Evolutionary conservation across 2,797 vertebrate genomes (phyloP).

Genomic region (Ambastaia sidthimunki): DNA sequence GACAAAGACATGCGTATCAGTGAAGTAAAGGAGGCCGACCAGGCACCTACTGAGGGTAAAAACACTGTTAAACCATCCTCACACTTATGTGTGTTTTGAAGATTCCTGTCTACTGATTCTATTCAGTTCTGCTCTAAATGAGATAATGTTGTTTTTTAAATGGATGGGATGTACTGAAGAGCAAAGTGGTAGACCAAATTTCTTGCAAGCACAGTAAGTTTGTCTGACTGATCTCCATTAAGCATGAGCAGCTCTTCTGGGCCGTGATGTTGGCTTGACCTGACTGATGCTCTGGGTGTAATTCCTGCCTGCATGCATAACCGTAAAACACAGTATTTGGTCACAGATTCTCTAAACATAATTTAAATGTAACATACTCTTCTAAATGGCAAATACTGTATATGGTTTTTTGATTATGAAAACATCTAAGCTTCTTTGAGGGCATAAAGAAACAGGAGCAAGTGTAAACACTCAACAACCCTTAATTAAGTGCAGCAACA

Average conservation of each 20-base stretch:
- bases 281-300: conserved; percentile 32
- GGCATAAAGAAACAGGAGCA: neutral
- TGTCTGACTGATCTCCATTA: conserved; percentile 52
- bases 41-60: conserved; percentile 66
- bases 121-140: neutral
- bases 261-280: conserved; percentile 55
- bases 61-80: neutral
- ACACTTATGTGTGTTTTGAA: neutral
- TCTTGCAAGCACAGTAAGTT: conserved; percentile 69
- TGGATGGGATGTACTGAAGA: conserved; percentile 59
- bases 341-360: neutral
- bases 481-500: neutral
- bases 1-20: conserved; percentile 6
- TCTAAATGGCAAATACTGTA: neutral
- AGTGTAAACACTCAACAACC: neutral
- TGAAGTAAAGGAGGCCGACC: conserved; percentile 13
- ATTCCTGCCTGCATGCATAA: conserved; percentile 22
- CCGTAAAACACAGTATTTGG: neutral
- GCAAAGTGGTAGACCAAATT: conserved; percentile 60
- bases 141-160: conserved; percentile 61
- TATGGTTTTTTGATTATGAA: neutral
- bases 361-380: neutral
- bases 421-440: neutral
- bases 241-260: conserved; percentile 49
- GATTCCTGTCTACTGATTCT: neutral